Percentiles rank a stretch among this genome's conserved stretches.
These are phyloP conservation scores for Oreochromis mossambicus DNA, from an alignment of 2,797 vertebrate species.

Conservation along the genomic window DNA sequence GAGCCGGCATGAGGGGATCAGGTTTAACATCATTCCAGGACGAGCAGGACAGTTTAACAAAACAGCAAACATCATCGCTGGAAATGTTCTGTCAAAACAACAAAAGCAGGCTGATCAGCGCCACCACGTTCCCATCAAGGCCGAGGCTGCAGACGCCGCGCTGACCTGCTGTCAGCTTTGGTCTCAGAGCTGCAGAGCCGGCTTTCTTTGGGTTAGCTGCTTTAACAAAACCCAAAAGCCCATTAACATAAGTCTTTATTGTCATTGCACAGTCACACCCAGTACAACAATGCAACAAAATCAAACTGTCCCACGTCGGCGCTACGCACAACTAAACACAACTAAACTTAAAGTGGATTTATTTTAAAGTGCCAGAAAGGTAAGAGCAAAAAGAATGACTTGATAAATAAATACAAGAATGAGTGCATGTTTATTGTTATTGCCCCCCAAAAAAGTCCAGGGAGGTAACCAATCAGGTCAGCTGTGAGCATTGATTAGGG, in stretches of 20 bases:
- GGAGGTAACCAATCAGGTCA: background rate
- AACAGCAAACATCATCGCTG: background rate
- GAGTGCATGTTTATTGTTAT: background rate
- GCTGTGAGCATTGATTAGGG: background rate
- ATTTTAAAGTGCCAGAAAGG: background rate
- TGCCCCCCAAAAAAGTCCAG: background rate
- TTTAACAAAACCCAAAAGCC: background rate
- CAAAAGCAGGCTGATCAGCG: background rate
- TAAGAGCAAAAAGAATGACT: background rate
- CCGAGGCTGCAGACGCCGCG: background rate
- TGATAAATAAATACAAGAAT: background rate
- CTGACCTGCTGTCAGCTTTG: background rate
- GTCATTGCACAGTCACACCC: background rate
- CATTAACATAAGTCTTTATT: background rate
- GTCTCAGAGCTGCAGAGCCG: rapidly evolving
- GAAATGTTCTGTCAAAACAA: background rate
- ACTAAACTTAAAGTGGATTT: background rate
- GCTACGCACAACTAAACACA: background rate
- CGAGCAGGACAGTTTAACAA: background rate
- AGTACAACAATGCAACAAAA: background rate
- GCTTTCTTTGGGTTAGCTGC: background rate
- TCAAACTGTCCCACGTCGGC: background rate
- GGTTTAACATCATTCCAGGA: background rate
- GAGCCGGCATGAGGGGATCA: background rate
- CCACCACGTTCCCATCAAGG: rapidly evolving